phyloP scores from a whole-genome alignment of 2,797 vertebrate genomes.

The Pyrrhura leucotis region DNA sequence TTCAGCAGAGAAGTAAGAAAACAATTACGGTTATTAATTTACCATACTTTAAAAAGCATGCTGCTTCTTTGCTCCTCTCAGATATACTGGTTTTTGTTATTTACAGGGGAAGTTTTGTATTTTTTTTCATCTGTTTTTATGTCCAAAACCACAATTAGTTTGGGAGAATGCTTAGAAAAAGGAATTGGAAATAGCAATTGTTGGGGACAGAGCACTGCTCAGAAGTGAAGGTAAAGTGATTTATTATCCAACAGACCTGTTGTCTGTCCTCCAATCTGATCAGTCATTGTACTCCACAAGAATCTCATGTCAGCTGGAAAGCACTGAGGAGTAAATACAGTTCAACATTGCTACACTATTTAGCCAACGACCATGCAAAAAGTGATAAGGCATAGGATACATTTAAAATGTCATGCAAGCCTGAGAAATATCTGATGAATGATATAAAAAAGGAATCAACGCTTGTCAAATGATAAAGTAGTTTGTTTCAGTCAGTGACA shows the following conservation, averaged over 20 bases:
- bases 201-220: constrained; percentile 8
- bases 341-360: not conserved
- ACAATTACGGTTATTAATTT: not conserved
- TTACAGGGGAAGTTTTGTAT: not conserved
- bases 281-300: not conserved
- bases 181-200: not conserved
- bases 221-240: constrained; percentile 30
- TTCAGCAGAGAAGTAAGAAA: constrained; percentile 23
- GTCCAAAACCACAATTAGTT: not conserved
- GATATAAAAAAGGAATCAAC: not conserved
- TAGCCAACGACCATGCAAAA: constrained; percentile 22
- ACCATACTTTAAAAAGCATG: not conserved
- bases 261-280: constrained; percentile 40
- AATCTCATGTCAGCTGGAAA: constrained; percentile 55
- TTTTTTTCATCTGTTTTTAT: not conserved
- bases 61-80: not conserved
- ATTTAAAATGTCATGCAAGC: not conserved
- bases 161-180: constrained; percentile 27
- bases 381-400: not conserved
- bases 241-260: constrained; percentile 36
- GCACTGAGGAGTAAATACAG: constrained; percentile 20
- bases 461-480: constrained; percentile 61
- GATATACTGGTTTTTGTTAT: not conserved
- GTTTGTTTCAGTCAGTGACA: constrained; percentile 4
- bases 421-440: constrained; percentile 21